Conservation (phyloP, 1,140 invertebrate species). For the Fopius arisanus region DNA sequence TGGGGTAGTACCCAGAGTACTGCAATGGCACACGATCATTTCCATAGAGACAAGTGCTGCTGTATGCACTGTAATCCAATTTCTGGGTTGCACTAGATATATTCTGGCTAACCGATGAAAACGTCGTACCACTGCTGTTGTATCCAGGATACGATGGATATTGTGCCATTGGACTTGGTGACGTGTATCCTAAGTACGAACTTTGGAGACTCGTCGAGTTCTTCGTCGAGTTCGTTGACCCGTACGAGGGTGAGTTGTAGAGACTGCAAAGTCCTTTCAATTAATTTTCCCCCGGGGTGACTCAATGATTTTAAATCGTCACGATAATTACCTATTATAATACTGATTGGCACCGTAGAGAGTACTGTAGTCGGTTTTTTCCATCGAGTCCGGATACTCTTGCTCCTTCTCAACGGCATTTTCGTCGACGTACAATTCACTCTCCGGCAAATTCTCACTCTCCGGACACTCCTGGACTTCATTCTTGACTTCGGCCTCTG, state of each 20-base stretch:
- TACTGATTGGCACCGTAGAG: slow-evolving; percentile 69
- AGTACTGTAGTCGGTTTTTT: slow-evolving; percentile 58
- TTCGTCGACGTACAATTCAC: slow-evolving; percentile 61
- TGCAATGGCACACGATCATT: slow-evolving; percentile 62
- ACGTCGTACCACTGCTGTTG: slow-evolving; percentile 64
- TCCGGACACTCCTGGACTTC: slow-evolving; percentile 61
- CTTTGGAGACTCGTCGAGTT: slow-evolving; percentile 65
- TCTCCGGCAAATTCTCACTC: slow-evolving; percentile 57
- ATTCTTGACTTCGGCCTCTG: slow-evolving; percentile 62
- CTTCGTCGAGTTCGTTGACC: slow-evolving; percentile 53
- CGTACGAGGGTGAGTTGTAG: slow-evolving; percentile 56
- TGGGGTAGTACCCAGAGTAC: slow-evolving; percentile 61
- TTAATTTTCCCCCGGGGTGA: slow-evolving; percentile 1
- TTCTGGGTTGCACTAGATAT: slow-evolving; percentile 72
- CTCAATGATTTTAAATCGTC: not conserved
- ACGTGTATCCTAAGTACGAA: slow-evolving; percentile 59
- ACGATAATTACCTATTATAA: slow-evolving; percentile 71
- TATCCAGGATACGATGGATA: slow-evolving; percentile 71
- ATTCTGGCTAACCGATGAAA: slow-evolving; percentile 68
- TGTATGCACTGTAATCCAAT: slow-evolving; percentile 59
- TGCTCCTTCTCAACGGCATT: slow-evolving; percentile 60
- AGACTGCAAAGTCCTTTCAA: slow-evolving; percentile 41
- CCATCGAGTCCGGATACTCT: slow-evolving; percentile 60
- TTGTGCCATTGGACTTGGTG: slow-evolving; percentile 60
- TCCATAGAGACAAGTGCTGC: slow-evolving; percentile 54